phyloP scores from a whole-genome alignment of 2,797 vertebrate genomes.

The Aeoliscus strigatus region DNA sequence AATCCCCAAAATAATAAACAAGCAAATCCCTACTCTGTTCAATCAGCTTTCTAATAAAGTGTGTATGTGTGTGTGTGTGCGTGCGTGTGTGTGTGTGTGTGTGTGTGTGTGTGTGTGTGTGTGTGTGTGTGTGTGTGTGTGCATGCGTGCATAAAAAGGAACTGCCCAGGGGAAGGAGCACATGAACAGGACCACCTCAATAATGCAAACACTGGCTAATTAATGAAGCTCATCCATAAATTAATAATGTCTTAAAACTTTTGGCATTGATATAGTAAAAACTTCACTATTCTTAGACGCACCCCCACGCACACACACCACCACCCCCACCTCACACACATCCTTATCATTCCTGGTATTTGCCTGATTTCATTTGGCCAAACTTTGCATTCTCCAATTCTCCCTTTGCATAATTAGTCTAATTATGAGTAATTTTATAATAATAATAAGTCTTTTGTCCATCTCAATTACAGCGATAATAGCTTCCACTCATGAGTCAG shows the following conservation, averaged over 20 bases:
- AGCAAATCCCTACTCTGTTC: too few species aligned
- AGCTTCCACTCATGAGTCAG: neutral
- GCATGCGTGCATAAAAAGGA: conserved; percentile 59
- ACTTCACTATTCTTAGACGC: conserved; percentile 37
- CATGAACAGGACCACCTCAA: conserved; percentile 52
- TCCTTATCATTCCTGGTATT: conserved; percentile 31
- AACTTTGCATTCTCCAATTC: conserved; percentile 1
- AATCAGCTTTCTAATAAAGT: conserved; percentile 12
- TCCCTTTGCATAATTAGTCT: conserved; percentile 12
- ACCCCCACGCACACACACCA: too few species aligned
- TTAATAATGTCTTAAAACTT: conserved; percentile 50
- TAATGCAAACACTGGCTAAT: conserved; percentile 64
- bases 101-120: conserved; percentile 15
- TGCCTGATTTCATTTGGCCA: conserved; percentile 19
- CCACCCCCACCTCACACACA: too few species aligned
- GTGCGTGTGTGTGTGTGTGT: conserved; percentile 7
- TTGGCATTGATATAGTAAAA: conserved; percentile 43
- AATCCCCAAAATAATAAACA: too few species aligned
- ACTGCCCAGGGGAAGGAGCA: conserved; percentile 41
- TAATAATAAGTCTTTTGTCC: neutral
- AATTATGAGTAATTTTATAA: conserved; percentile 1
- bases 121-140: too few species aligned
- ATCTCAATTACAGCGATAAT: conserved; percentile 5
- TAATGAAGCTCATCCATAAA: conserved; percentile 58
- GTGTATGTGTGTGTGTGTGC: conserved; percentile 2